Percentiles rank a stretch among this genome's conserved stretches.
Conservation (phyloP, 2,888 invertebrate species). For the Sclerodermus sp. region DNA sequence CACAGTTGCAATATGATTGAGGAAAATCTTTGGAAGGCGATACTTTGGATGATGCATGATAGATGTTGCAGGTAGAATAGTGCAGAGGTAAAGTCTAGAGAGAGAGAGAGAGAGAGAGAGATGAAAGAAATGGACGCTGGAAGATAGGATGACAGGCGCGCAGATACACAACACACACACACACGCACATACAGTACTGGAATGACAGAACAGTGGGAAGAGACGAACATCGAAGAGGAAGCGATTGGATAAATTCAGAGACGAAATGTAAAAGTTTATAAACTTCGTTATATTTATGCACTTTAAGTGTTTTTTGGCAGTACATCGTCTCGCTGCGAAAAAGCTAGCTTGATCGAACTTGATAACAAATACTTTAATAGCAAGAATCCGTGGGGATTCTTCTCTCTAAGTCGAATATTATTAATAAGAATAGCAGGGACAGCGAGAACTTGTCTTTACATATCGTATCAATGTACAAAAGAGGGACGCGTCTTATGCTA, state of each 20-base stretch:
- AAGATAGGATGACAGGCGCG: neutral
- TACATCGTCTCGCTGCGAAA: slow-evolving; percentile 28
- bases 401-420: slow-evolving; percentile 20
- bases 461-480: slow-evolving; percentile 48
- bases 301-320: slow-evolving; percentile 31
- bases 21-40: too few relatives aligned
- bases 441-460: slow-evolving; percentile 42
- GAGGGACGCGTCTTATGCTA: slow-evolving; percentile 30
- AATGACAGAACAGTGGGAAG: too few relatives aligned
- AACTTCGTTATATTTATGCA: slow-evolving; percentile 32
- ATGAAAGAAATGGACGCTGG: neutral
- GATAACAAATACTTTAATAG: slow-evolving; percentile 31
- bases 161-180: neutral
- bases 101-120: too few relatives aligned
- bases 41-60: too few relatives aligned
- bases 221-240: too few relatives aligned
- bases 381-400: slow-evolving; percentile 13
- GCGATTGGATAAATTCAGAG: too few relatives aligned
- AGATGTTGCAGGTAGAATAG: too few relatives aligned
- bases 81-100: too few relatives aligned
- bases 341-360: slow-evolving; percentile 26
- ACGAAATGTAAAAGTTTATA: slow-evolving; percentile 30
- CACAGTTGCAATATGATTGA: too few relatives aligned
- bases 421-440: slow-evolving; percentile 23
- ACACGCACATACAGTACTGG: too few relatives aligned